Conservation (phyloP, 1,140 invertebrate species). For the Trichonephila inaurata region DNA sequence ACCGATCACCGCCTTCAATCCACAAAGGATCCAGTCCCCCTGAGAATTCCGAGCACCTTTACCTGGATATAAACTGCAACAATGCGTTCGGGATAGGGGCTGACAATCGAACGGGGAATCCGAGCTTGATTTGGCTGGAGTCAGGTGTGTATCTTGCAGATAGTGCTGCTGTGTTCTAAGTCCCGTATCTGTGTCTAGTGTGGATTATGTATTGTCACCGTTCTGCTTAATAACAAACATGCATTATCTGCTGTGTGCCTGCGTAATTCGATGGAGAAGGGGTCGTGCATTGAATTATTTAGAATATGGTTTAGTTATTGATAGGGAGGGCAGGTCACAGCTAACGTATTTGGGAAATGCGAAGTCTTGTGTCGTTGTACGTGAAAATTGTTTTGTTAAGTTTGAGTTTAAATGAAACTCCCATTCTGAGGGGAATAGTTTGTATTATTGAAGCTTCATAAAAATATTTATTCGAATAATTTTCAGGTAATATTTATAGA, state of each 20-base stretch:
- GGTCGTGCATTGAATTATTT: neutral
- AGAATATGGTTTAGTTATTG: constrained; percentile 25
- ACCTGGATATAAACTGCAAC: constrained; percentile 5
- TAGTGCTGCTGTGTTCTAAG: neutral
- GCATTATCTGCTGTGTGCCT: constrained; percentile 14
- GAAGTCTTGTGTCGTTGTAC: too few species aligned
- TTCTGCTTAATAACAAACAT: constrained; percentile 42
- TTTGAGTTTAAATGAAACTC: too few species aligned
- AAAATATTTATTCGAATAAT: too few species aligned
- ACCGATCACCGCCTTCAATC: neutral
- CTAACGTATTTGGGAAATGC: too few species aligned
- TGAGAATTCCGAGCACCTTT: neutral
- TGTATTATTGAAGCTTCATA: too few species aligned
- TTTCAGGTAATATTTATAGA: too few species aligned
- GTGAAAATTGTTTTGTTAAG: too few species aligned
- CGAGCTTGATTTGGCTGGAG: neutral
- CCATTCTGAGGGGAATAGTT: too few species aligned
- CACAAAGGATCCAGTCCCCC: neutral
- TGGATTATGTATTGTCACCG: constrained; percentile 38
- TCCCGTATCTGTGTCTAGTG: constrained; percentile 4
- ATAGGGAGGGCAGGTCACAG: neutral
- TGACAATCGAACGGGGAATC: constrained; percentile 32
- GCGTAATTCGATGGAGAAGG: neutral
- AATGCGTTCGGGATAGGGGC: neutral
- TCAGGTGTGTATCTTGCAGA: constrained; percentile 27